phyloP scores from a whole-genome alignment of 2,888 invertebrate species.

The Heliconius sara region DNA sequence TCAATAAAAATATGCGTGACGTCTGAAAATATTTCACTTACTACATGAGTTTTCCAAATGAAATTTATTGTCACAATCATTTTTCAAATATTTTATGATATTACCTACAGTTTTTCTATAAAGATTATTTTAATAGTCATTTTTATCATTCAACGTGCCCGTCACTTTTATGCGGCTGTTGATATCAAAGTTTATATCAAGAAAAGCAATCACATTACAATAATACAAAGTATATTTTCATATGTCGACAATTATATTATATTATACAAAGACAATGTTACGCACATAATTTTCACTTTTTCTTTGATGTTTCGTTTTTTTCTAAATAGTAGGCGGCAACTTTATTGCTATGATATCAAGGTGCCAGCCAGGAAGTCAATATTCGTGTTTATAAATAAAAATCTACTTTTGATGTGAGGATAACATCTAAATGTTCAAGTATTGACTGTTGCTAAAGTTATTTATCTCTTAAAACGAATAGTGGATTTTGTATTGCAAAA shows the following conservation, averaged over 20 bases:
- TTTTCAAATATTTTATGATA: neutral
- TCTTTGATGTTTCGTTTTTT: conserved; percentile 41
- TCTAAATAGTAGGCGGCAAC: conserved; percentile 39
- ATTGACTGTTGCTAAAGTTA: neutral
- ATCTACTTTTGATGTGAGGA: conserved; percentile 33
- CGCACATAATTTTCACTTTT: conserved; percentile 7
- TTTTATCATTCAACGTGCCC: neutral
- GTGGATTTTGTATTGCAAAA: neutral
- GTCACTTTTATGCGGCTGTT: conserved; percentile 4
- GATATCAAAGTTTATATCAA: conserved; percentile 6
- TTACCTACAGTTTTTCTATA: neutral
- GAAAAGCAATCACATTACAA: neutral
- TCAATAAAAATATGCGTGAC: neutral
- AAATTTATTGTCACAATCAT: conserved; percentile 5
- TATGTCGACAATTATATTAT: conserved; percentile 16
- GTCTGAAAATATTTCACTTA: neutral
- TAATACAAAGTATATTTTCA: conserved; percentile 14
- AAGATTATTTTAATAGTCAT: neutral
- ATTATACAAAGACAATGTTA: conserved; percentile 23
- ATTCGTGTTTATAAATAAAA: conserved; percentile 39
- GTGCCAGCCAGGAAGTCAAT: conserved; percentile 22
- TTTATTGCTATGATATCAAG: conserved; percentile 40
- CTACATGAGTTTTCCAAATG: neutral
- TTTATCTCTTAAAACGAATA: neutral
- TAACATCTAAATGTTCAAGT: conserved; percentile 19